Evolutionary conservation across 2,888 invertebrate genomes (phyloP), one percentile per base, ranked within the genome.

Genomic region (Microchrysa polita): DNA sequence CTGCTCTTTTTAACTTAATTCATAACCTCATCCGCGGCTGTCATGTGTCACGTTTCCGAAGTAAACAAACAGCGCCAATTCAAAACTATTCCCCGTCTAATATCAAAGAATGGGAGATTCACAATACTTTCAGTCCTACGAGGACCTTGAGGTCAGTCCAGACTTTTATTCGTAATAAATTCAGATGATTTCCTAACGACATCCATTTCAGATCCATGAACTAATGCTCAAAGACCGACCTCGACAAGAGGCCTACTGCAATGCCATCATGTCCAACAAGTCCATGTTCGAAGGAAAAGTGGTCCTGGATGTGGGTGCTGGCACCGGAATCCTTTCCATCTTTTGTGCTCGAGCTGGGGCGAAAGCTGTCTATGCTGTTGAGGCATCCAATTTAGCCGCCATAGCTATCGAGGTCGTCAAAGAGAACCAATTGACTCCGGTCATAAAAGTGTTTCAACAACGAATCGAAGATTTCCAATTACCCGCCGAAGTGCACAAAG

Each of bases 281-380:
- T 85, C 88, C 1, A 83, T 89, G 73, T 93, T 97, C 79, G 86
- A 89, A 79, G 91, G 90, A 75, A 96, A 95, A 87, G 82, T 90
- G 72, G 93, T 97, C 0, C 87, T 97, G 86, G 95, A 95, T 85
- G 91, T 95, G 69, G 95, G 95, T 1, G 92, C 94, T 75, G 95
- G 95, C 1, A 93, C 93, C 18, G 94, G 97, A 27, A 94, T 98
- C 78, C 85, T 98, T 27, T 95, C 96, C 1, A 86, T 96, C 80
- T 95, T 96, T 84, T 95, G 94, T 83, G 96, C 94, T 0, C 88
- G 82, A 75, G 96, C 94, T 40, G 97, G 97, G n/a, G 97, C 97
- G 5, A 89, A 88, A 74, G 91, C 91, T 83, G 96, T 96, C 0
- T 94, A 91, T 82, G 93, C 95, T 9, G 89, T 95, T 0, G 95